Evolutionary conservation across 2,888 invertebrate species (phyloP), one percentile per base, ranked within the genome.

Genomic region (Hypselothyrea guttata): DNA sequence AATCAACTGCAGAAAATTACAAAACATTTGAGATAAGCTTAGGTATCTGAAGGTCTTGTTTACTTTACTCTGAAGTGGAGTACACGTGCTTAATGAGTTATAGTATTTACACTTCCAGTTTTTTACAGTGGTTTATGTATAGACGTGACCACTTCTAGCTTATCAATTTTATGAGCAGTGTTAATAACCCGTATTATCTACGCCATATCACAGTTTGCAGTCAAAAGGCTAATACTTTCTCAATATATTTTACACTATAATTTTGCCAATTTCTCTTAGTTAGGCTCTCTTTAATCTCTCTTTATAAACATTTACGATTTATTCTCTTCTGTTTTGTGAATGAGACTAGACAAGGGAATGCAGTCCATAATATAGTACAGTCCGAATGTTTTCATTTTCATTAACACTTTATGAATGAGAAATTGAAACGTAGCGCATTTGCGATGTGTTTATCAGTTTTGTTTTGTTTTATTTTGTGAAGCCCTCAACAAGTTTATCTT

Each of bases 371-470:
- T 34, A 12, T 34, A 9, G 15, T 13, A 4, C 18, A 45, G 38
- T 56, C 48, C 48, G 27, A 49, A 22, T 65, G 30, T 65, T 53
- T 53, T 41, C 4, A 35, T 7, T 9, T 47, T 34, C 33, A 8
- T 46, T 30, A n/a, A 27, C 22, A 18, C 42, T 53, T 66, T 46
- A 42, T 65, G 49, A 66, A 66, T 66, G 65, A 16, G 8, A 45
- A 37, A 41, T 46, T 33, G 33, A 27, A n/a, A 31, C 22, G 13
- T 12, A 35, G 30, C 9, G 3, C 12, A 1, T 41, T n/a, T 41
- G 27, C 22, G 3, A 13, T n/a, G 30, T 27, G 4, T 8, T 33
- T 28, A n/a, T 11, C 5, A n/a, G 2, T 15, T n/a, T 0, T 22
- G 12, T 37, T 2, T 34, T 40, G 27, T 31, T 33, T 30, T 34